These are phyloP conservation scores for Calephelis perditalis DNA, from an alignment of 2,888 invertebrate genomes.

Conservation along the genomic window DNA sequence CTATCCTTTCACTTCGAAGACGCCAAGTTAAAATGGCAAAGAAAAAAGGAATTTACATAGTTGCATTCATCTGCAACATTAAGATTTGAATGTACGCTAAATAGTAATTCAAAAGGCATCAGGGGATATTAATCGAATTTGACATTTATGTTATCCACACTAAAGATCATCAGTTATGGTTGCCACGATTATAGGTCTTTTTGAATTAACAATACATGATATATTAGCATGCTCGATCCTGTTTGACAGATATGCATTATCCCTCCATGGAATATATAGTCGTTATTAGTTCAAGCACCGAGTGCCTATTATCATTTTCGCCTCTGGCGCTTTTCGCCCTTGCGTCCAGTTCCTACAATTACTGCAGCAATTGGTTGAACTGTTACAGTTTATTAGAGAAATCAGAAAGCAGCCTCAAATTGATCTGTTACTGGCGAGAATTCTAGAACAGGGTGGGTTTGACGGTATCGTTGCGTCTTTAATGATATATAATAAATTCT, in stretches of 20 bases:
- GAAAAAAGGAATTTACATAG: neutral
- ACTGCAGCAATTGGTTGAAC: constrained; percentile 34
- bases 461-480: neutral
- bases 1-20: neutral
- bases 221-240: constrained; percentile 21
- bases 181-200: constrained; percentile 24
- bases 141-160: constrained; percentile 49
- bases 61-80: constrained; percentile 10
- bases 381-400: constrained; percentile 25
- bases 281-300: constrained; percentile 37
- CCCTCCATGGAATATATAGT: constrained; percentile 35
- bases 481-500: neutral
- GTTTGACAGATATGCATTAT: constrained; percentile 25
- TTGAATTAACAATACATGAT: constrained; percentile 26
- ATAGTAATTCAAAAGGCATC: constrained; percentile 23
- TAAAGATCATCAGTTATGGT: constrained; percentile 25
- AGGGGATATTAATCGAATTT: constrained; percentile 38
- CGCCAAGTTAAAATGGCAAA: constrained; percentile 12
- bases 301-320: constrained; percentile 40
- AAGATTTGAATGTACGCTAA: constrained; percentile 22
- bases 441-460: neutral
- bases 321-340: constrained; percentile 42
- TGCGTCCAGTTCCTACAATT: constrained; percentile 45
- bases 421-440: constrained; percentile 1
- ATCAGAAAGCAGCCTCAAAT: constrained; percentile 4